Conservation (phyloP, 2,113 vertebrate species). For the Ageneiosus marmoratus region DNA sequence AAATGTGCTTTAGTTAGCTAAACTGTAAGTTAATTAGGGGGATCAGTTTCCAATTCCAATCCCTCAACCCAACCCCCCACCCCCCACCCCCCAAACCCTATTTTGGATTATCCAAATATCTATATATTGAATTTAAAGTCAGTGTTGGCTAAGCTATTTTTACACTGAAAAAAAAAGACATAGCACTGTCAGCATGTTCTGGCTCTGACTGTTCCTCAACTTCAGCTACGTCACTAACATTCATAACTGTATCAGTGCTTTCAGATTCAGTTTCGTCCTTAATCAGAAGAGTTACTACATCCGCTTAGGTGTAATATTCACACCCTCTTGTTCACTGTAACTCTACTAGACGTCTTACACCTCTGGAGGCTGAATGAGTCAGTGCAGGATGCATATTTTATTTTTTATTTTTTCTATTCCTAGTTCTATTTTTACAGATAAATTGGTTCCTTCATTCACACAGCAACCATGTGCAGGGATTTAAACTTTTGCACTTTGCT, state of each 20-base stretch:
- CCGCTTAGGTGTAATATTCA: not conserved
- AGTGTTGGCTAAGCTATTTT: no score
- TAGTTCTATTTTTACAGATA: not conserved
- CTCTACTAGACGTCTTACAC: not conserved
- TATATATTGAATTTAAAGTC: no score
- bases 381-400: not conserved
- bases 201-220: not conserved
- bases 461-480: not conserved
- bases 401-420: not conserved
- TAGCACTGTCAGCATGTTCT: not conserved
- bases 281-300: not conserved
- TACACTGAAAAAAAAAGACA: not conserved
- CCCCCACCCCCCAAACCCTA: no score
- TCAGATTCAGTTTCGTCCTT: not conserved
- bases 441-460: not conserved
- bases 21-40: no score
- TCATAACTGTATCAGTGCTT: not conserved
- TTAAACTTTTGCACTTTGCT: not conserved
- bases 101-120: no score
- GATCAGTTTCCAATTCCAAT: no score
- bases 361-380: not conserved
- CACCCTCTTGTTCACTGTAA: not conserved
- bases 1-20: no score
- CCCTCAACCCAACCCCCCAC: no score
- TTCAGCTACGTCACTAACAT: not conserved